These are phyloP conservation scores for Phainopepla nitens DNA, from an alignment of 2,113 vertebrate species.

Conservation along the genomic window DNA sequence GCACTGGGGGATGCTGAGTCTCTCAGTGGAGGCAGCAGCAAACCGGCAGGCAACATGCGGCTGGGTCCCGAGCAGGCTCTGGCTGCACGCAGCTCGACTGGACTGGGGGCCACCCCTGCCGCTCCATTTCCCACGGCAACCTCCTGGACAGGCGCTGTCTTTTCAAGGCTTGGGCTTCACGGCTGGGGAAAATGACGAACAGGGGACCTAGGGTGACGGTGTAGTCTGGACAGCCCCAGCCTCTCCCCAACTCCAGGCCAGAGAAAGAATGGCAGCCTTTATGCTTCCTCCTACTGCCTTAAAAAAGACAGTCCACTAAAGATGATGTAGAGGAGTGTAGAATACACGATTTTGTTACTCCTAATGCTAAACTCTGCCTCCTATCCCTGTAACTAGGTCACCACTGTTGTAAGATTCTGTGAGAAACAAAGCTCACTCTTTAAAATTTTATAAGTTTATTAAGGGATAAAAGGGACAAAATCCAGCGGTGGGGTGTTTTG, in stretches of 20 bases:
- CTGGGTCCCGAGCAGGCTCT: neutral
- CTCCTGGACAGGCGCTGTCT: neutral
- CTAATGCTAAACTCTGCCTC: neutral
- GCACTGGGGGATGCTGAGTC: neutral
- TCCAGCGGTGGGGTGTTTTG: too few species aligned
- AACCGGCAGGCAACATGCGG: neutral
- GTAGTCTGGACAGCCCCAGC: neutral
- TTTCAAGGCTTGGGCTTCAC: neutral
- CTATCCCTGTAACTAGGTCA: neutral
- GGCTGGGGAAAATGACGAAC: neutral
- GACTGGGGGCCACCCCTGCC: neutral
- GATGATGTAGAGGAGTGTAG: neutral
- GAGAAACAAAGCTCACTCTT: too few species aligned
- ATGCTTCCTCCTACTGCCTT: neutral
- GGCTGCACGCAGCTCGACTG: neutral
- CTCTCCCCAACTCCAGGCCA: neutral
- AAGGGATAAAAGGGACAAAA: too few species aligned
- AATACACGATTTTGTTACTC: neutral
- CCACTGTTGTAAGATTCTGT: neutral
- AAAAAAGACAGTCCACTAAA: neutral
- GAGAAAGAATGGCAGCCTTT: neutral
- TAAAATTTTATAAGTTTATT: too few species aligned
- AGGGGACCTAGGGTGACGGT: neutral
- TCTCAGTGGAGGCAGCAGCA: neutral
- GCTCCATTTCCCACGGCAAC: neutral